Percentiles rank a stretch among this genome's conserved stretches.
Conservation (phyloP, 2,888 invertebrate species). For the Amphipoea oculea region DNA sequence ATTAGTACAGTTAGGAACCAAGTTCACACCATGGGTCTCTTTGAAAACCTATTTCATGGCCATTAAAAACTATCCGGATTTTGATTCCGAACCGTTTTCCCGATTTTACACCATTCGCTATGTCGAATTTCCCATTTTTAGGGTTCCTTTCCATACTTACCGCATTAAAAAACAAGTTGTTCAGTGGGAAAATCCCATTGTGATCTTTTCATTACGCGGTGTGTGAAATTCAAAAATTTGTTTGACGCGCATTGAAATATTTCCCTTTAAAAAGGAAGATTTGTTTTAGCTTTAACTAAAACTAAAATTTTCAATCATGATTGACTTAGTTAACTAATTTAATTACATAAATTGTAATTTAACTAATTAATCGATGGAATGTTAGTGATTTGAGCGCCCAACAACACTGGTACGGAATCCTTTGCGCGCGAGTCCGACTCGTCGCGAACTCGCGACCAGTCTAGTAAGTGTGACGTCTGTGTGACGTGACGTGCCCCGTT, state of each 20-base stretch:
- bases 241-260: too few species aligned
- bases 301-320: too few species aligned
- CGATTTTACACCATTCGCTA: slow-evolving; percentile 58
- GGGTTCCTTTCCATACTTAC: not conserved
- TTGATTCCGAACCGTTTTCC: slow-evolving; percentile 62
- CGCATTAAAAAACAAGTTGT: not conserved
- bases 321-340: not conserved
- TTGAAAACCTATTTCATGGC: slow-evolving; percentile 56
- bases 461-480: slow-evolving; percentile 62
- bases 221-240: too few species aligned
- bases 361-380: not conserved
- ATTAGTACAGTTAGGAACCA: too few species aligned
- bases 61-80: slow-evolving; percentile 53
- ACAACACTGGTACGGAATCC: slow-evolving; percentile 9
- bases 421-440: not conserved
- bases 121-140: not conserved
- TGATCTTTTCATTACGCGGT: too few species aligned
- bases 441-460: slow-evolving; percentile 5
- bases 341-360: not conserved
- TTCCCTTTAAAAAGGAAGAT: too few species aligned
- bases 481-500: slow-evolving; percentile 73
- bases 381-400: not conserved
- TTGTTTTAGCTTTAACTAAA: too few species aligned
- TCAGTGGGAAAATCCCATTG: too few species aligned
- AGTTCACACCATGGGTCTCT: not conserved